Conservation (phyloP, 1,140 invertebrate species). For the Drosophila setifemur region DNA sequence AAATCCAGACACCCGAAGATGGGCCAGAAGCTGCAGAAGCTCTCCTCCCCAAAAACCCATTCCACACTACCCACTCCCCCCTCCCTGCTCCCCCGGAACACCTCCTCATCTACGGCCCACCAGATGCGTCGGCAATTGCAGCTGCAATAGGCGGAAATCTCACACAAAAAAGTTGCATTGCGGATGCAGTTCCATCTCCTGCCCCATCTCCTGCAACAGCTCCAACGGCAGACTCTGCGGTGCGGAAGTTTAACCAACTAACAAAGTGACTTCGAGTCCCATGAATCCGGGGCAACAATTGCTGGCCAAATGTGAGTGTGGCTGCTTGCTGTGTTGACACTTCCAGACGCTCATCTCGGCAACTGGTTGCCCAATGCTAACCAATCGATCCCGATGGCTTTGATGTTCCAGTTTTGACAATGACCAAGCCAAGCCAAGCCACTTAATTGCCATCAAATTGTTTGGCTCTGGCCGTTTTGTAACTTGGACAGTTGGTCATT, state of each 20-base stretch:
- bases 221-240: constrained; percentile 1
- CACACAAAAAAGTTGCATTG: constrained; percentile 69
- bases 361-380: constrained; percentile 30
- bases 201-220: not conserved
- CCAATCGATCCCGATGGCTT: not conserved
- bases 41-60: too few species aligned
- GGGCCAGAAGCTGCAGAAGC: not conserved
- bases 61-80: too few species aligned
- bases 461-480: constrained; percentile 13
- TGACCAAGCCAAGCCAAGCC: constrained; percentile 29
- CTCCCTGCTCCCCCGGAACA: not conserved
- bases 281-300: constrained; percentile 52
- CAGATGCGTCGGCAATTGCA: constrained; percentile 45
- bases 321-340: too few species aligned
- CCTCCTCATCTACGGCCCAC: not conserved
- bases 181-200: constrained; percentile 57
- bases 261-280: constrained; percentile 53
- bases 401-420: constrained; percentile 63
- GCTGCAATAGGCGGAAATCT: constrained; percentile 73
- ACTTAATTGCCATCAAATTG: constrained; percentile 54
- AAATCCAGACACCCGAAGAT: constrained; percentile 52
- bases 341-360: constrained; percentile 25
- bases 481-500: constrained; percentile 74
- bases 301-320: constrained; percentile 58
- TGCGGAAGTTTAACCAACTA: constrained; percentile 73